Evolutionary conservation across 2,888 invertebrate species (phyloP).

Genomic region (Actias luna): DNA sequence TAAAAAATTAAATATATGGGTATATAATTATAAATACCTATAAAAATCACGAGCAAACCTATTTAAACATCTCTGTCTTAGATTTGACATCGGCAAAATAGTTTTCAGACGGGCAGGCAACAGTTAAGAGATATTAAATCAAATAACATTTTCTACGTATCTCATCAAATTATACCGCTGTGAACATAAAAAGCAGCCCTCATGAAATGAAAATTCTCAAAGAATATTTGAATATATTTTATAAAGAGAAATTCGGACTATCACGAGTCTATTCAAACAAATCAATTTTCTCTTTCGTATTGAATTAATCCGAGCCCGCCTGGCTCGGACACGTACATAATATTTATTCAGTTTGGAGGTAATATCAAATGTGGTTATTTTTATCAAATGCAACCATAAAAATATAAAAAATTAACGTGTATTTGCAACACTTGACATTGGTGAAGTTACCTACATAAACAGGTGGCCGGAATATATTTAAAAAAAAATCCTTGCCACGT

Average conservation of each 20-base stretch:
- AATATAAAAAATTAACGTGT: too few species aligned
- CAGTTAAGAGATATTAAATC: too few species aligned
- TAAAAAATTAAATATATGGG: too few species aligned
- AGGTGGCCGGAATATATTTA: too few species aligned
- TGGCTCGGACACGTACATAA: constrained; percentile 21
- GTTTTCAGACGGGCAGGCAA: too few species aligned
- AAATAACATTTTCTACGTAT: too few species aligned
- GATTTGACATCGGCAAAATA: too few species aligned
- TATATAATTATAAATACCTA: too few species aligned
- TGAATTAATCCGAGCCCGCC: constrained; percentile 21
- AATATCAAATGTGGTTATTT: constrained; percentile 1
- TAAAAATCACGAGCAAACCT: too few species aligned
- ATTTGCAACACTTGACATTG: too few species aligned
- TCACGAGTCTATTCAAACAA: constrained; percentile 14
- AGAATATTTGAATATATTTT: background rate
- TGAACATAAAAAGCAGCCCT: background rate
- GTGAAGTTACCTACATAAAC: too few species aligned
- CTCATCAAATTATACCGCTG: background rate
- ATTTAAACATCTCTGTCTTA: too few species aligned
- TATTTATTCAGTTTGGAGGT: constrained; percentile 20
- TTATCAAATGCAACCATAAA: background rate
- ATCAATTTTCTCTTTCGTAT: constrained; percentile 13
- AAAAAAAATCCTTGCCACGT: background rate
- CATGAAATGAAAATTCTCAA: background rate
- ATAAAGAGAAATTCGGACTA: constrained; percentile 2